phyloP scores from a whole-genome alignment of 2,797 vertebrate species.

The Tenualosa thibaudeaui region DNA sequence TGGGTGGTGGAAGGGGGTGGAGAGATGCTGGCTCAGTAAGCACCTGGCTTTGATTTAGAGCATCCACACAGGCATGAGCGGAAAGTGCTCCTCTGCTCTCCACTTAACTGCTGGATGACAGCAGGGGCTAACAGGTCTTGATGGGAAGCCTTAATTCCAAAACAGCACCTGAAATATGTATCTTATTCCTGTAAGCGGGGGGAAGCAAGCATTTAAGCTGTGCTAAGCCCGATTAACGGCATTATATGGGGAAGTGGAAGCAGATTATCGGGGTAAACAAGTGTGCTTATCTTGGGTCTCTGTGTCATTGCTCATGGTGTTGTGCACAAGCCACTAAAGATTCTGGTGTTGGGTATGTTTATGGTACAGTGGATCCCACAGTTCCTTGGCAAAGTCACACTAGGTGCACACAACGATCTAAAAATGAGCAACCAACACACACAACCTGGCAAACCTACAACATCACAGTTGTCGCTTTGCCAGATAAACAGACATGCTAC shows the following conservation, averaged over 20 bases:
- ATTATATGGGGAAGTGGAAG: constrained; percentile 1
- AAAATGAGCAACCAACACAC: background rate
- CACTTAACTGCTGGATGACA: background rate
- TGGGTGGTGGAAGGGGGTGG: background rate
- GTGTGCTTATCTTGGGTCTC: background rate
- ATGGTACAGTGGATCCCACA: background rate
- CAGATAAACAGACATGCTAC: constrained; percentile 31
- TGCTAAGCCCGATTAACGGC: constrained; percentile 2
- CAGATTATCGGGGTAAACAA: constrained; percentile 21
- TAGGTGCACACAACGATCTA: background rate
- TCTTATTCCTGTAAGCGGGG: background rate
- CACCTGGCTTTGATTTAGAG: background rate
- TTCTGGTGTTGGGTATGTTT: background rate
- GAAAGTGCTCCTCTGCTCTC: background rate
- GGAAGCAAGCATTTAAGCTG: background rate
- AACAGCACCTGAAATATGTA: background rate
- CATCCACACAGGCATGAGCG: background rate
- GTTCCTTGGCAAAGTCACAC: background rate
- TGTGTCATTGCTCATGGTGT: background rate
- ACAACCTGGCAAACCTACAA: background rate
- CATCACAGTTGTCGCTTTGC: background rate
- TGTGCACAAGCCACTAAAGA: background rate
- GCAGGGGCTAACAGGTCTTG: background rate
- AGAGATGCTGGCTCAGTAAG: background rate
- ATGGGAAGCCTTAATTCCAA: background rate